These are phyloP conservation scores for Drosophila lini DNA, from an alignment of 1,140 invertebrate species.

Conservation along the genomic window DNA sequence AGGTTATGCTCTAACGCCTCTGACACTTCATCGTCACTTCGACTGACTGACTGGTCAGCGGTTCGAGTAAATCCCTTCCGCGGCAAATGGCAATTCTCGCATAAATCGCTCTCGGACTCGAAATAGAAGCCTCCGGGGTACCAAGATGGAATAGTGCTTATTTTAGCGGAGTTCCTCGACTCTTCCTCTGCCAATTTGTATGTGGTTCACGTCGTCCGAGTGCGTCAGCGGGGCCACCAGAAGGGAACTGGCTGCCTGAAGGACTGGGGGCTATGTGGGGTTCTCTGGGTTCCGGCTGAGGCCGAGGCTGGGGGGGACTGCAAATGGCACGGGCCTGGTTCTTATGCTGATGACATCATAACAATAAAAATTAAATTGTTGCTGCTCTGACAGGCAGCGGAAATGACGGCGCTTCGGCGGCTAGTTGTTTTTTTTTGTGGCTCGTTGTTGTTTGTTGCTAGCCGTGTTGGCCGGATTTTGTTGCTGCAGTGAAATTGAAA, in stretches of 20 bases:
- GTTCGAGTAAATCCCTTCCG: slow-evolving; percentile 31
- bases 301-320: slow-evolving; percentile 2
- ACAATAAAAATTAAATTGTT: slow-evolving; percentile 68
- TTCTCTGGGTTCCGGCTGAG: neutral
- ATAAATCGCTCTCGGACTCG: slow-evolving; percentile 40
- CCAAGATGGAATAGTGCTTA: slow-evolving; percentile 23
- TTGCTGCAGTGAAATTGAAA: slow-evolving; percentile 50
- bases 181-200: slow-evolving; percentile 42
- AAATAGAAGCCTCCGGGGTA: slow-evolving; percentile 12
- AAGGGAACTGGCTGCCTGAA: neutral
- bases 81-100: slow-evolving; percentile 32
- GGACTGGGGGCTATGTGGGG: slow-evolving; percentile 2
- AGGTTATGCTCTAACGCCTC: neutral
- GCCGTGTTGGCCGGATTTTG: slow-evolving; percentile 20
- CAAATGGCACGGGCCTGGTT: slow-evolving; percentile 45
- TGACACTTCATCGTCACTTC: slow-evolving; percentile 11
- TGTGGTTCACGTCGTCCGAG: slow-evolving; percentile 43
- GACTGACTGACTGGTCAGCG: slow-evolving; percentile 29
- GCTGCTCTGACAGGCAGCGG: slow-evolving; percentile 54
- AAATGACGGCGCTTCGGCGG: slow-evolving; percentile 54
- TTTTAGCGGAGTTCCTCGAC: slow-evolving; percentile 13
- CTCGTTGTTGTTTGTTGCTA: neutral
- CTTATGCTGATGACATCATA: slow-evolving; percentile 66
- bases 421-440: slow-evolving; percentile 28
- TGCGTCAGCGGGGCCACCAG: slow-evolving; percentile 32